A percentile compares a stretch with the other conserved stretches of the same genome.
Evolutionary conservation across 1,140 invertebrate species (phyloP).

Genomic region (Scaptomyza montana): DNA sequence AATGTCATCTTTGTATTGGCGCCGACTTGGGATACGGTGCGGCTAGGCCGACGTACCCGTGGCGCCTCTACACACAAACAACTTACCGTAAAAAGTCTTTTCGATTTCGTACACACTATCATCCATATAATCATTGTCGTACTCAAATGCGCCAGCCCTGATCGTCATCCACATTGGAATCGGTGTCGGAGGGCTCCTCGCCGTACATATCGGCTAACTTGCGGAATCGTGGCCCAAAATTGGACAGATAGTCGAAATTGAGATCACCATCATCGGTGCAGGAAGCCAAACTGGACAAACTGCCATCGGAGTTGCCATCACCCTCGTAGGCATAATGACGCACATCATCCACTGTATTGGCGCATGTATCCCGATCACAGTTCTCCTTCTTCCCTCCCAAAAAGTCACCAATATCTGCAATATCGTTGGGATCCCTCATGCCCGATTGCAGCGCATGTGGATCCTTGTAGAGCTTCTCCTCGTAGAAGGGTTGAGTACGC

Average conservation of each 20-base stretch:
- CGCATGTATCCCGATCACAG: constrained; percentile 95
- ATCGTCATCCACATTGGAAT: constrained; percentile 83
- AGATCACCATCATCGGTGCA: constrained; percentile 97
- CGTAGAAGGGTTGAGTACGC: constrained; percentile 84
- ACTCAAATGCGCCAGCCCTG: constrained; percentile 82
- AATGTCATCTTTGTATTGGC: constrained; percentile 30
- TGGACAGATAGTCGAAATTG: constrained; percentile 98
- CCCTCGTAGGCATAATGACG: constrained; percentile 98
- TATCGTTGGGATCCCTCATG: constrained; percentile 81
- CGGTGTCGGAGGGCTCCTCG: constrained; percentile 91
- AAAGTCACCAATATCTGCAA: constrained; percentile 95
- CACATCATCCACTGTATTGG: constrained; percentile 96
- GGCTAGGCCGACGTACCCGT: constrained; percentile 53
- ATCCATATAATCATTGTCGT: not conserved
- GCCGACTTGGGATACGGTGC: constrained; percentile 33
- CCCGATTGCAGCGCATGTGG: constrained; percentile 61
- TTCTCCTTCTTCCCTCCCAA: constrained; percentile 94
- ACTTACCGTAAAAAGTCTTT: constrained; percentile 76
- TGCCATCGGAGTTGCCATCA: constrained; percentile 96
- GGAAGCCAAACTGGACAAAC: constrained; percentile 95
- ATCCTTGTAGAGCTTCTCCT: constrained; percentile 83
- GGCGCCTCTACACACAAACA: constrained; percentile 34
- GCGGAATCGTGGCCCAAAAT: constrained; percentile 97
- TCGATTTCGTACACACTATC: constrained; percentile 53
- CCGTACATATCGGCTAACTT: constrained; percentile 99